Conservation (phyloP, 2,113 vertebrate genomes). For the Nipponia nippon region DNA sequence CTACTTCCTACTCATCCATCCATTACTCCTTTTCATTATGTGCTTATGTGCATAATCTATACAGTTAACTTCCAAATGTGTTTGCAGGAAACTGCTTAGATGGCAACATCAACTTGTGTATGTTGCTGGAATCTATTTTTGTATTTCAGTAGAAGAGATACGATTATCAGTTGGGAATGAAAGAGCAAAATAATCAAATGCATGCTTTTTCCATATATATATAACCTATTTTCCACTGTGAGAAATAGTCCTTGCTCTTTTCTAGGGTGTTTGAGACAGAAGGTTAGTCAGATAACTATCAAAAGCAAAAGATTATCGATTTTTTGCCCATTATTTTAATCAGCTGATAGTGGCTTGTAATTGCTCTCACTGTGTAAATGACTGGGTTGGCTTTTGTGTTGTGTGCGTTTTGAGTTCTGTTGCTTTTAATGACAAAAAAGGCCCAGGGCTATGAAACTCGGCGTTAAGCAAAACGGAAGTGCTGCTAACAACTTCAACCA, state of each 20-base stretch:
- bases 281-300: background rate
- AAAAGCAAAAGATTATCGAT: background rate
- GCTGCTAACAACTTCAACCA: background rate
- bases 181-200: background rate
- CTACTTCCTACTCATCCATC: background rate
- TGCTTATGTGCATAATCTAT: background rate
- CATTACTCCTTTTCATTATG: background rate
- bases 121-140: background rate
- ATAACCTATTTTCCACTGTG: background rate
- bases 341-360: background rate
- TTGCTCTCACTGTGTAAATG: background rate
- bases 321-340: background rate
- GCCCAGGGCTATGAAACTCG: background rate
- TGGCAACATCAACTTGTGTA: background rate
- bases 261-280: background rate
- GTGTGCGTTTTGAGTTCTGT: background rate
- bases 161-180: background rate
- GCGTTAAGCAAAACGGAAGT: background rate
- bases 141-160: background rate
- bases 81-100: background rate
- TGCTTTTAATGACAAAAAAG: constrained; percentile 18
- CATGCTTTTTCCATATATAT: background rate
- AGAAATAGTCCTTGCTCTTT: background rate
- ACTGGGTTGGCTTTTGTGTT: background rate
- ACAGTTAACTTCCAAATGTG: background rate